phyloP scores from a whole-genome alignment of 2,113 vertebrate genomes.

The Pedetes capensis region DNA sequence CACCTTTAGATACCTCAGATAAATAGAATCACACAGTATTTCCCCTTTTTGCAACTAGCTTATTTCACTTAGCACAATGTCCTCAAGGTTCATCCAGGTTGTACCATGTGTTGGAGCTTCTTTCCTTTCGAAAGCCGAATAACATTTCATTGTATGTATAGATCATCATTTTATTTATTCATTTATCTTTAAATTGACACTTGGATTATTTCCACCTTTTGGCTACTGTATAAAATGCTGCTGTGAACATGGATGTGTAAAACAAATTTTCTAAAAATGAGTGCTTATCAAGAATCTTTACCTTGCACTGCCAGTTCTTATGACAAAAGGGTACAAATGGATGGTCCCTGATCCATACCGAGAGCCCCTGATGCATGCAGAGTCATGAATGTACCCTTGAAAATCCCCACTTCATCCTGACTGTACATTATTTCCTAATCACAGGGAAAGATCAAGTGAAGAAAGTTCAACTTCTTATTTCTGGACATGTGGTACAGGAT shows the following conservation, averaged over 20 bases:
- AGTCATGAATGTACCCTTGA: background rate
- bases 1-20: background rate
- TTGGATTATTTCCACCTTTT: background rate
- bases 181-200: background rate
- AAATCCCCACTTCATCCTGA: background rate
- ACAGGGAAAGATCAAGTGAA: background rate
- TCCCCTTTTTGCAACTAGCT: background rate
- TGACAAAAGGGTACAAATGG: background rate
- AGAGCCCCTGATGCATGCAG: background rate
- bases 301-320: background rate
- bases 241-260: background rate
- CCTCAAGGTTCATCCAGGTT: background rate
- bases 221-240: background rate
- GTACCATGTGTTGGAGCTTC: background rate
- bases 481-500: background rate
- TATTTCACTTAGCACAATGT: background rate
- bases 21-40: background rate
- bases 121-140: background rate
- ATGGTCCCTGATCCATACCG: background rate
- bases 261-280: background rate
- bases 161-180: background rate
- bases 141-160: background rate
- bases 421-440: background rate
- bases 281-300: background rate
- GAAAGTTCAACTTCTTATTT: background rate